Conservation (phyloP, 2,113 vertebrate species). For the Oncorhynchus mykiss region DNA sequence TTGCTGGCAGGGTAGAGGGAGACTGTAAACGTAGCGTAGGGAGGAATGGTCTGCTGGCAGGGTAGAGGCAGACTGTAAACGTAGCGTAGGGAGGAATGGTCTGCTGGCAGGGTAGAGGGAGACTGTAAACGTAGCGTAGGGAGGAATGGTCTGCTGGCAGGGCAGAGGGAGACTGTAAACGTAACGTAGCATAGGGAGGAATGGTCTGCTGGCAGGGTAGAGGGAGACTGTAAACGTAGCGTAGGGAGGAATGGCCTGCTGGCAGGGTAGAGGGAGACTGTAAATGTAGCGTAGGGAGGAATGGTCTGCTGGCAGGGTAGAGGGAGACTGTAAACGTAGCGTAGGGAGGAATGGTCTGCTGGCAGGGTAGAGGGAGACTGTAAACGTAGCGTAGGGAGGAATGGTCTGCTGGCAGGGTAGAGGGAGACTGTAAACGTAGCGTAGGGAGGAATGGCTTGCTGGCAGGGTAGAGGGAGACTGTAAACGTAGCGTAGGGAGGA, state of each 20-base stretch:
- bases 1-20: too few species aligned
- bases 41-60: too few species aligned
- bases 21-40: too few species aligned
- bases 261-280: neutral
- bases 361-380: neutral
- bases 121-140: neutral
- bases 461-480: neutral
- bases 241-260: slow-evolving; percentile 2
- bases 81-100: too few species aligned
- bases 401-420: neutral
- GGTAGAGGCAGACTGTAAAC: too few species aligned
- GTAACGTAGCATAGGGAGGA: too few species aligned
- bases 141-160: slow-evolving; percentile 7
- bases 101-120: too few species aligned
- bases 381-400: too few species aligned
- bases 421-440: neutral
- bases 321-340: neutral
- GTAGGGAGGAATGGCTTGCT: neutral
- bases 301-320: slow-evolving; percentile 5
- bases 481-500: too few species aligned
- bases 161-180: neutral
- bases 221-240: neutral
- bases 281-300: slow-evolving; percentile 2
- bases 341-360: slow-evolving; percentile 1
- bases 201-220: too few species aligned